These are phyloP conservation scores for Oreortyx pictus DNA, from an alignment of 2,797 vertebrate species.

Conservation along the genomic window DNA sequence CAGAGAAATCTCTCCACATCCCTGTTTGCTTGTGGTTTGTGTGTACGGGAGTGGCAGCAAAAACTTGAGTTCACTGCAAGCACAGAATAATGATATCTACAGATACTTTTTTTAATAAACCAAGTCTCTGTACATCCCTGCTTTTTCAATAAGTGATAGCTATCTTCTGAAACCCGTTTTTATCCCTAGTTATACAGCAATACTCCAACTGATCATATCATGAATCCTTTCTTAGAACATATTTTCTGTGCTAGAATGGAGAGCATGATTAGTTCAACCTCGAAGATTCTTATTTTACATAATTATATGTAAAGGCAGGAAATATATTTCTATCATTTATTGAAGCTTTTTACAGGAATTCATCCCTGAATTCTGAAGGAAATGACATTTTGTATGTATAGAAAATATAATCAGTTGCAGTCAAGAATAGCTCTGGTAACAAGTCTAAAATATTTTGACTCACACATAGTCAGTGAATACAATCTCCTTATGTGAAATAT, in stretches of 20 bases:
- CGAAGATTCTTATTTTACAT: conserved; percentile 64
- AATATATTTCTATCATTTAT: conserved; percentile 58
- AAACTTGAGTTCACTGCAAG: conserved; percentile 15
- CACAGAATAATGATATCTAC: conserved; percentile 23
- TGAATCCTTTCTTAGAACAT: conserved; percentile 41
- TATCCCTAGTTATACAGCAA: background rate
- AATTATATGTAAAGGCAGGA: conserved; percentile 61
- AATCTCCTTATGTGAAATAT: conserved; percentile 51
- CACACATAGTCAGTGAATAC: conserved; percentile 63
- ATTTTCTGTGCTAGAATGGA: conserved; percentile 53
- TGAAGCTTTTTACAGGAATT: conserved; percentile 38
- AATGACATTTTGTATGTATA: conserved; percentile 62
- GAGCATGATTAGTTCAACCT: conserved; percentile 36
- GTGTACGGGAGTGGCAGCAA: conserved; percentile 37
- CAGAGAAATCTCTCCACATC: conserved; percentile 25
- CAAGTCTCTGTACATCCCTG: background rate
- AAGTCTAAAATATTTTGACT: conserved; percentile 67
- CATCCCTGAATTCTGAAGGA: conserved; percentile 33
- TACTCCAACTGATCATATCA: conserved; percentile 7
- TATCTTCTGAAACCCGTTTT: conserved; percentile 58
- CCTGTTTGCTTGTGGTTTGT: background rate
- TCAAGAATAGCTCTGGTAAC: conserved; percentile 60
- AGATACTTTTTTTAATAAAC: conserved; percentile 40
- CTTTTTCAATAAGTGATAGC: conserved; percentile 61
- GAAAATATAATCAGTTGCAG: conserved; percentile 57